Conservation (phyloP, 2,797 vertebrate genomes). For the Falco concolor region DNA sequence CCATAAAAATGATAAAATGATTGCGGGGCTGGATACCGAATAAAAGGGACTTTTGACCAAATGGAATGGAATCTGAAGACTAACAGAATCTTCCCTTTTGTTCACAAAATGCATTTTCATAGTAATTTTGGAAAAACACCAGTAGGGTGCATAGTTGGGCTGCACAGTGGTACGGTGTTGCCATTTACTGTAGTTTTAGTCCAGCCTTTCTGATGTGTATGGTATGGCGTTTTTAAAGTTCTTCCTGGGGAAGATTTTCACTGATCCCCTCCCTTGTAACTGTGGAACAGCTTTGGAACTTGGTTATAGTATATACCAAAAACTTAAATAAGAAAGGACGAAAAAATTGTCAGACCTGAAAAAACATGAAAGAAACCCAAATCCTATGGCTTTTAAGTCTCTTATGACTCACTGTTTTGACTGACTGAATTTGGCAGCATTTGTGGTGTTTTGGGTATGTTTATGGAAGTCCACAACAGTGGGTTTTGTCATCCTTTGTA, state of each 20-base stretch:
- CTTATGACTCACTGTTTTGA: slow-evolving; percentile 1
- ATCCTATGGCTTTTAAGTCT: neutral
- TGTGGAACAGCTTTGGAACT: neutral
- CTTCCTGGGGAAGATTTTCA: neutral
- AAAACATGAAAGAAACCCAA: neutral
- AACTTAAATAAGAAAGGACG: neutral
- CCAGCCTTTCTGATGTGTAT: neutral
- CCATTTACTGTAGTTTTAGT: neutral
- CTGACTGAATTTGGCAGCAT: neutral
- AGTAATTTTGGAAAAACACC: slow-evolving; percentile 7
- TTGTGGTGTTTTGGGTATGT: slow-evolving; percentile 11
- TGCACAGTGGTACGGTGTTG: neutral
- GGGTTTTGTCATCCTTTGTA: slow-evolving; percentile 19
- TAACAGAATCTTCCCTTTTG: neutral
- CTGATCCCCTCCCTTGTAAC: neutral
- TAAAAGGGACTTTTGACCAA: neutral
- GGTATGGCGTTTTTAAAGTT: neutral
- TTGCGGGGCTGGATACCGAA: neutral
- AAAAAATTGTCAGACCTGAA: neutral
- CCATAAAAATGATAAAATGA: neutral
- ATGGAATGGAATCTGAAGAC: neutral
- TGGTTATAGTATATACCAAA: neutral
- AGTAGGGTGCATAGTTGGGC: slow-evolving; percentile 61
- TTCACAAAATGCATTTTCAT: neutral
- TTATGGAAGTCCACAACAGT: slow-evolving; percentile 5